Conservation (phyloP, 2,113 vertebrate genomes). For the Siniperca knerii region DNA sequence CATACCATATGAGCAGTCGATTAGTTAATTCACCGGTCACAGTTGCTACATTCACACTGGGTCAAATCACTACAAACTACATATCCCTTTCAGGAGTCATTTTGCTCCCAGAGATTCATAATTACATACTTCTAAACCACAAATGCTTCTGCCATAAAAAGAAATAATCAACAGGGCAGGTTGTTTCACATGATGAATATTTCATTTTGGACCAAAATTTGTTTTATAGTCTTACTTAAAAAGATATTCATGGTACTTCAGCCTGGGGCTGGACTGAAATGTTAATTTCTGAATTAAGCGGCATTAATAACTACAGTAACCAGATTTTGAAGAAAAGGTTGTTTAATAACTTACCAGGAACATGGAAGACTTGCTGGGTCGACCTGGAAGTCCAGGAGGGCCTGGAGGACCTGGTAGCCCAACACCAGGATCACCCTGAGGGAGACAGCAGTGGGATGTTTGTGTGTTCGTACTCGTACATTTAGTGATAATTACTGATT, state of each 20-base stretch:
- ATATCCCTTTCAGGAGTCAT: not conserved
- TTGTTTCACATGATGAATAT: not conserved
- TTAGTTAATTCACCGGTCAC: not conserved
- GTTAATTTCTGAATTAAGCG: not conserved
- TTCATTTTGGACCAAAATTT: not conserved
- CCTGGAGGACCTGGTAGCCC: conserved; percentile 86
- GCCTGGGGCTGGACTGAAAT: not conserved
- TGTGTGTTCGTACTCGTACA: not conserved
- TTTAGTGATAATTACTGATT: not conserved
- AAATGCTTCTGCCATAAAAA: not conserved
- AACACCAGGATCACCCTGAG: conserved; percentile 85
- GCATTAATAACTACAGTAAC: not conserved
- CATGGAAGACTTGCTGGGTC: conserved; percentile 54
- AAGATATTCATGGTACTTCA: not conserved
- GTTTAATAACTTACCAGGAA: conserved; percentile 48
- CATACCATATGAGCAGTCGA: not conserved
- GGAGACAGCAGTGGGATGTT: conserved; percentile 19
- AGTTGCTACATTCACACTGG: not conserved
- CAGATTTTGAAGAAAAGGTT: not conserved
- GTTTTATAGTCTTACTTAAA: not conserved
- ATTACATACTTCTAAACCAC: not conserved
- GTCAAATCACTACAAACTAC: too few relatives aligned
- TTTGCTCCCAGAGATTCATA: not conserved
- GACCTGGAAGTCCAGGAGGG: conserved; percentile 82
- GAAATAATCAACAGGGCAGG: not conserved